Percentiles rank a stretch among this genome's conserved stretches.
phyloP scores from a whole-genome alignment of 1,140 invertebrate genomes.

The Cyclina sinensis region DNA sequence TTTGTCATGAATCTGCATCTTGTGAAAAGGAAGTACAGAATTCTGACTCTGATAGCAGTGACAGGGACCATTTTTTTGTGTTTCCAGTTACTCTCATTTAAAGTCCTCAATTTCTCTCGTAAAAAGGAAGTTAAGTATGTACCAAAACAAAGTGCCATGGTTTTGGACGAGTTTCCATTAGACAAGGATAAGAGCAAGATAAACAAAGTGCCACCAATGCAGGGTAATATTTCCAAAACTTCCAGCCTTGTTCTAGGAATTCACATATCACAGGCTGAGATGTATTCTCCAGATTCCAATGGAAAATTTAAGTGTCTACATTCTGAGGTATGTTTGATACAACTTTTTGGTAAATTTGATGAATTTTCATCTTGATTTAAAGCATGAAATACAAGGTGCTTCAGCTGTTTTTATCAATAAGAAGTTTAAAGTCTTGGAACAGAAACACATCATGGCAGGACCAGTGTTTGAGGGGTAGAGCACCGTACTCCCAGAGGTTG shows the following conservation, averaged over 20 bases:
- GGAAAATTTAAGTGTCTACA: slow-evolving; percentile 61
- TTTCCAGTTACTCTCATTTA: slow-evolving; percentile 63
- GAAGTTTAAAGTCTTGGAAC: too few species aligned
- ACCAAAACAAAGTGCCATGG: slow-evolving; percentile 10
- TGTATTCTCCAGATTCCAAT: slow-evolving; percentile 12
- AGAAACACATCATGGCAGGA: too few species aligned
- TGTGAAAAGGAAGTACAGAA: slow-evolving; percentile 54
- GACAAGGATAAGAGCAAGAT: slow-evolving; percentile 5
- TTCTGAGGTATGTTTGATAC: slow-evolving; percentile 46
- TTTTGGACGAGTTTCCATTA: slow-evolving; percentile 23
- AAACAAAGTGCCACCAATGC: neutral
- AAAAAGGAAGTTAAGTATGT: neutral
- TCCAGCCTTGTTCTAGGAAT: neutral
- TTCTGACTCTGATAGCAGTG: slow-evolving; percentile 40
- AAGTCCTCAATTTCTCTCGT: slow-evolving; percentile 63
- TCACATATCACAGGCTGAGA: neutral
- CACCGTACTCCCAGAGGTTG: too few species aligned
- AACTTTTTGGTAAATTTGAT: too few species aligned
- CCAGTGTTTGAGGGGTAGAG: too few species aligned
- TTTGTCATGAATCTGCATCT: slow-evolving; percentile 48
- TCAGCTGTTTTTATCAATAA: too few species aligned
- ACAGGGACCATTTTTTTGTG: slow-evolving; percentile 44
- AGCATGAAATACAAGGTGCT: too few species aligned
- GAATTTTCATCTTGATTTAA: too few species aligned
- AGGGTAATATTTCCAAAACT: neutral